Percentiles rank a stretch among this genome's conserved stretches.
phyloP scores from a whole-genome alignment of 1,140 invertebrate genomes.

The Teleogryllus occipitalis region DNA sequence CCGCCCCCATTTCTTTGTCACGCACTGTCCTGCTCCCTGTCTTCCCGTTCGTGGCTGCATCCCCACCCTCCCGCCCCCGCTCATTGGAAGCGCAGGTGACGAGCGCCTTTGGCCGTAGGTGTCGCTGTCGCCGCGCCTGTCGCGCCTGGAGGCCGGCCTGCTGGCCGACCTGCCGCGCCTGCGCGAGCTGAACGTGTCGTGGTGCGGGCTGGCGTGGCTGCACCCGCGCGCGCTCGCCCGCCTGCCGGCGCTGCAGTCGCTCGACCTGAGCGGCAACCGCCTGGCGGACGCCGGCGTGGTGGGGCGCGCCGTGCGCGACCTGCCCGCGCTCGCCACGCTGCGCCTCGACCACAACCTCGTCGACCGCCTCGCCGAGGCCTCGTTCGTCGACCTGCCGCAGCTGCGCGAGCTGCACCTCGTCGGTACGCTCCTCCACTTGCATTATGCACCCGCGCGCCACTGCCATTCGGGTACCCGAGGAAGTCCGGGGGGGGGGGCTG shows the following conservation, averaged over 20 bases:
- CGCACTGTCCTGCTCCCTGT: too few relatives aligned
- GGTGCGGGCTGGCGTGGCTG: slow-evolving; percentile 68
- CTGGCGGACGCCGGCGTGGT: slow-evolving; percentile 68
- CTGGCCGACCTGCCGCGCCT: slow-evolving; percentile 66
- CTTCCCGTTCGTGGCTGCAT: too few relatives aligned
- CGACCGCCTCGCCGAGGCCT: slow-evolving; percentile 58
- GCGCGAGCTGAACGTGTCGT: slow-evolving; percentile 62
- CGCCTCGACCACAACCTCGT: slow-evolving; percentile 63
- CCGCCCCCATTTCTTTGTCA: too few relatives aligned
- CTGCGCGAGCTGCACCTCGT: slow-evolving; percentile 55
- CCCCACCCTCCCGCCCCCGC: too few relatives aligned
- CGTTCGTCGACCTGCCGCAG: slow-evolving; percentile 69
- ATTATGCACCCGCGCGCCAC: too few relatives aligned
- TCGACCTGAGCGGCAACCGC: slow-evolving; percentile 60
- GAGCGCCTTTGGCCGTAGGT: slow-evolving; percentile 51
- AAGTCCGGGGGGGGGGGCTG: too few relatives aligned
- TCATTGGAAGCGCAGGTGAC: too few relatives aligned
- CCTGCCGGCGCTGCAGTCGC: slow-evolving; percentile 59
- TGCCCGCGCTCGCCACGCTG: slow-evolving; percentile 58
- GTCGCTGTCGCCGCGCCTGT: slow-evolving; percentile 53
- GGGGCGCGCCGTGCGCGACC: slow-evolving; percentile 62
- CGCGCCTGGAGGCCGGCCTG: slow-evolving; percentile 58
- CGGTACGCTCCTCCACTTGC: neutral
- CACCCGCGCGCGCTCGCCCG: slow-evolving; percentile 65
- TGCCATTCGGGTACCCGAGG: too few relatives aligned